Base-by-base conservation (phyloP, 1,140 invertebrate genomes). In the Trachymyrmex cornetzi region DNA sequence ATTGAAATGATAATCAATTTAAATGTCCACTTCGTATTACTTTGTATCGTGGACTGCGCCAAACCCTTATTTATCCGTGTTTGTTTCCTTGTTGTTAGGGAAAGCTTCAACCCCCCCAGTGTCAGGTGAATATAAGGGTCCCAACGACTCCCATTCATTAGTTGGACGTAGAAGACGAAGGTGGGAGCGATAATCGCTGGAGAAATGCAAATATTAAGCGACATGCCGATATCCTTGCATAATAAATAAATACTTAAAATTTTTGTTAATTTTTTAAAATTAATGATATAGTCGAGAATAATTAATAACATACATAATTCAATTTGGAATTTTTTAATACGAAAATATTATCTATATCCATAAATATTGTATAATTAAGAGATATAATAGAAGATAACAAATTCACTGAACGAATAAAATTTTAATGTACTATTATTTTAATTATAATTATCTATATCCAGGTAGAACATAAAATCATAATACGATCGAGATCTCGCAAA, bases 81-180 rank as follows among this genome's bases (percentile, higher is more conserved):
- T 82, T 88, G 71, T 74, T 61, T 69, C 80, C 79, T 69, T 87
- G 89, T 91, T 91, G 89, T 90, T 88, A 91, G 86, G 89, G 89
- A 57, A 79, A 87, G 55, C 75, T 77, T 87, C 24, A 59, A 72
- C 55, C 44, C 50, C 14, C 61, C 84, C 81, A n/a, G 84, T 53
- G 53, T 27, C 44, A 79, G 14, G 30, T 84, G 24, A 84, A 57
- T 30, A 53, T 34, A 34, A 34, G 30, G 14, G 66, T 55, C 14
- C 61, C 64, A 71, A 50, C 64, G 57, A 50, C 34, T 74, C 22
- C 59, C 69, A 86, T 90, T 90, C 77, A 82, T 74, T 59, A 87
- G 9, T 53, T 59, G 6, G 2, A 44, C n/a, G 61, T 19, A 44
- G 34, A 30, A 14, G 14, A 38, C 6, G 34, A 48, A 50, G 44